Percentiles rank a stretch among this genome's conserved stretches.
phyloP scores from a whole-genome alignment of 2,888 invertebrate species.

The Eupithecia pulchellata region DNA sequence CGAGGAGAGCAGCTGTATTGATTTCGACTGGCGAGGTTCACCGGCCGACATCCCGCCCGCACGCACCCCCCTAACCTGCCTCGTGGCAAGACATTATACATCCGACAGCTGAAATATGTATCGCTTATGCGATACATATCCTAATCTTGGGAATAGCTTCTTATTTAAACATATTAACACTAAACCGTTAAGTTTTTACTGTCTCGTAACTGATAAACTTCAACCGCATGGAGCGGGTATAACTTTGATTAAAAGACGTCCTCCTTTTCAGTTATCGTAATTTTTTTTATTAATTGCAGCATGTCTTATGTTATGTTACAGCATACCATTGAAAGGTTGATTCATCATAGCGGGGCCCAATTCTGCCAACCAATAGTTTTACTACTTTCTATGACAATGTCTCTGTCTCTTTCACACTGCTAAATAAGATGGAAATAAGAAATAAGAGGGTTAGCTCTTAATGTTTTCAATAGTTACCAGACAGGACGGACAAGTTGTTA shows the following conservation, averaged over 20 bases:
- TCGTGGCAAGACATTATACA: slow-evolving; percentile 30
- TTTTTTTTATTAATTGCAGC: background rate
- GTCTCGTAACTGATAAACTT: background rate
- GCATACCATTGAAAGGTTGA: too few species aligned
- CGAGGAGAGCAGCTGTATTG: slow-evolving; percentile 86
- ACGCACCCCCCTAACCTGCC: slow-evolving; percentile 47
- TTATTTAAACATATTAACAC: background rate
- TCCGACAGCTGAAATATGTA: slow-evolving; percentile 26
- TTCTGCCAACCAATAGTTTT: background rate
- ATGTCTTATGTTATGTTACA: too few species aligned
- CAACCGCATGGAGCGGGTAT: background rate
- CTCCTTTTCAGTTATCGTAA: background rate
- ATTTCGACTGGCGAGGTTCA: slow-evolving; percentile 81
- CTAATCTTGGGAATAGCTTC: background rate
- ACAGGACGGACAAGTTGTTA: too few species aligned
- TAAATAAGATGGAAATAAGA: too few species aligned
- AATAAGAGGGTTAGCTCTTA: too few species aligned
- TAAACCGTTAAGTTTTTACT: background rate
- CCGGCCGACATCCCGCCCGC: slow-evolving; percentile 68
- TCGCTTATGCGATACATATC: slow-evolving; percentile 17
- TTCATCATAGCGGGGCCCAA: background rate
- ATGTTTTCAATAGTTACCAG: too few species aligned
- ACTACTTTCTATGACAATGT: too few species aligned
- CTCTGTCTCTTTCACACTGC: too few species aligned
- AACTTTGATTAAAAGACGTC: background rate